Evolutionary conservation across 1,140 invertebrate species (phyloP).

Genomic region (Heliconius nattereri): DNA sequence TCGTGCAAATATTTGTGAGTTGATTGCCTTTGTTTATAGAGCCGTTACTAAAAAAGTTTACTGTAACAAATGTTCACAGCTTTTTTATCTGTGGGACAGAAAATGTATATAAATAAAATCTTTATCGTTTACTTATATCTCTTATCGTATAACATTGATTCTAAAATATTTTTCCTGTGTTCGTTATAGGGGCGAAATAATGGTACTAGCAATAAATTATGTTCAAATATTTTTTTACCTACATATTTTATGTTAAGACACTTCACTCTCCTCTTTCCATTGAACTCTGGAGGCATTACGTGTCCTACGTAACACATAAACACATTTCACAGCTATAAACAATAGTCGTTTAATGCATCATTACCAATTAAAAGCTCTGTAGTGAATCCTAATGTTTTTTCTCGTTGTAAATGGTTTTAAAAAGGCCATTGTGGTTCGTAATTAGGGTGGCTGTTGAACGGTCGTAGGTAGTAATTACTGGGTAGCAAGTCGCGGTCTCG

Average conservation of each 20-base stretch:
- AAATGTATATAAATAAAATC: slow-evolving; percentile 68
- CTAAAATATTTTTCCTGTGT: background rate
- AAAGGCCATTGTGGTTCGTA: slow-evolving; percentile 49
- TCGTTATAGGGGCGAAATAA: too few relatives aligned
- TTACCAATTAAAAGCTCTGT: slow-evolving; percentile 34
- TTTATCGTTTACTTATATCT: slow-evolving; percentile 31
- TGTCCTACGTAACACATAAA: too few relatives aligned
- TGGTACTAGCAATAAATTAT: too few relatives aligned
- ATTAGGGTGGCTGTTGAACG: slow-evolving; percentile 56
- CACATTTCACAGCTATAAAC: background rate
- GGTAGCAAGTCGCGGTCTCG: slow-evolving; percentile 40
- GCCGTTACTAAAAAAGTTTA: slow-evolving; percentile 71
- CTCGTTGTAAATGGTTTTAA: slow-evolving; percentile 35
- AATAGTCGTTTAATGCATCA: slow-evolving; percentile 24
- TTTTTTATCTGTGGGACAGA: slow-evolving; percentile 61
- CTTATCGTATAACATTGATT: slow-evolving; percentile 2
- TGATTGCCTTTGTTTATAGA: slow-evolving; percentile 74
- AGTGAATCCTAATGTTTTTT: slow-evolving; percentile 35
- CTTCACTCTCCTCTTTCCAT: too few relatives aligned
- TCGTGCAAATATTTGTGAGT: slow-evolving; percentile 66
- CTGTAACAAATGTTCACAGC: slow-evolving; percentile 67
- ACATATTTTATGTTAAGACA: too few relatives aligned
- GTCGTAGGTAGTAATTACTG: slow-evolving; percentile 42
- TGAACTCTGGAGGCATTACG: too few relatives aligned
- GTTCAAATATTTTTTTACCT: too few relatives aligned